phyloP scores from a whole-genome alignment of 1,140 invertebrate species.

The Zaprionus inermis region DNA sequence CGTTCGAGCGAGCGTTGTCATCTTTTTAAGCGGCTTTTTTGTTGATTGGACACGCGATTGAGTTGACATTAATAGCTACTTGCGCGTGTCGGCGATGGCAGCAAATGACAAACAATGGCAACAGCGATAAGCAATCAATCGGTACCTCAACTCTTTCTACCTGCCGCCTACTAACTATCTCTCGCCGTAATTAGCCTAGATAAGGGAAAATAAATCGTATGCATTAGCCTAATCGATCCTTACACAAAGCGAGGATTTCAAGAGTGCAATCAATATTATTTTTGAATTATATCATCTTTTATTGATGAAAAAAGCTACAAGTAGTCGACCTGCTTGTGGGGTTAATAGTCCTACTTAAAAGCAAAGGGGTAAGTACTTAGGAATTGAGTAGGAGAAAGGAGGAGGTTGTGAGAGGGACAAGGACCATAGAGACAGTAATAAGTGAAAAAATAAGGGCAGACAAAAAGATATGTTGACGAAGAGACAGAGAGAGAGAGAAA shows the following conservation, averaged over 20 bases:
- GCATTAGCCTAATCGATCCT: neutral
- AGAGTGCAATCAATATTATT: neutral
- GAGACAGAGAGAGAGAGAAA: neutral
- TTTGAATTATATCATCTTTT: neutral
- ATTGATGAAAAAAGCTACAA: no score
- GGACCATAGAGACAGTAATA: no score
- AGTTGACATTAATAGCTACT: conserved; percentile 79
- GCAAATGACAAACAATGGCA: conserved; percentile 60
- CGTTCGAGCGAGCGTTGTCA: conserved; percentile 61
- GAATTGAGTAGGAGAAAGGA: no score
- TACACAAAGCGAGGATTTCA: neutral
- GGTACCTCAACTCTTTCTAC: neutral
- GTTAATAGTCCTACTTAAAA: no score
- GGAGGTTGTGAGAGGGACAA: no score
- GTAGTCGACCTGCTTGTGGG: no score
- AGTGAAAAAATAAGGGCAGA: no score
- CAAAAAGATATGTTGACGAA: neutral
- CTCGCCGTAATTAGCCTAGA: neutral
- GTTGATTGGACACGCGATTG: conserved; percentile 62
- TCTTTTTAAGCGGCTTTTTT: conserved; percentile 56
- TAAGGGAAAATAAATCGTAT: neutral
- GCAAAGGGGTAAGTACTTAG: neutral
- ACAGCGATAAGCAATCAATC: conserved; percentile 30
- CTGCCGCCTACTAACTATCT: neutral
- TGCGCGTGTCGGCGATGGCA: conserved; percentile 65